These are phyloP conservation scores for Menura novaehollandiae DNA, from an alignment of 2,113 vertebrate genomes.

Conservation along the genomic window DNA sequence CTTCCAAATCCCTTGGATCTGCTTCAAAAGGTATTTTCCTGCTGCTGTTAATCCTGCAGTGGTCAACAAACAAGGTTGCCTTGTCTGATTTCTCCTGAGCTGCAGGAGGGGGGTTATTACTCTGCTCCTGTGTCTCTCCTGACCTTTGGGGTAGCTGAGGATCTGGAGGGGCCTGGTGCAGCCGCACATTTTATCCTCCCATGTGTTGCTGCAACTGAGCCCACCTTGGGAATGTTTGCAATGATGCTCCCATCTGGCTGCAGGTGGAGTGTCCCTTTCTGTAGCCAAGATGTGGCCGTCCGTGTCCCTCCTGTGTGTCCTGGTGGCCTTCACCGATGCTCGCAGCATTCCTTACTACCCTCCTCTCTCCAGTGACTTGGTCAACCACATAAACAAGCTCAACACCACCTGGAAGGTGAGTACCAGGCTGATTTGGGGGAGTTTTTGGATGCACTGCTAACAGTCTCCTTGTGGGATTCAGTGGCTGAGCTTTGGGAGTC, in stretches of 20 bases:
- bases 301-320: conserved; percentile 60
- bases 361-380: conserved; percentile 75
- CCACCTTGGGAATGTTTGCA: background rate
- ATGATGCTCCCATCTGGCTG: background rate
- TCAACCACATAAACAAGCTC: conserved; percentile 82
- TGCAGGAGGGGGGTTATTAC: background rate
- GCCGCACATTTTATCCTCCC: background rate
- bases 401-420: conserved; percentile 88
- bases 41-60: background rate
- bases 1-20: background rate
- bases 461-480: background rate
- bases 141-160: background rate
- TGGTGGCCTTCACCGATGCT: conserved; percentile 57
- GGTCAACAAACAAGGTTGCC: background rate
- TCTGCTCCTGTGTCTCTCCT: background rate
- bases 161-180: background rate
- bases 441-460: background rate
- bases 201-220: background rate
- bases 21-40: background rate
- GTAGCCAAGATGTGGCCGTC: conserved; percentile 73
- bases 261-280: conserved; percentile 9
- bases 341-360: conserved; percentile 43
- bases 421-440: rapidly evolving
- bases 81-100: background rate
- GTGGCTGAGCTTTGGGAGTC: background rate